Evolutionary conservation across 2,113 vertebrate genomes (phyloP).

Genomic region (Smithornis capensis): DNA sequence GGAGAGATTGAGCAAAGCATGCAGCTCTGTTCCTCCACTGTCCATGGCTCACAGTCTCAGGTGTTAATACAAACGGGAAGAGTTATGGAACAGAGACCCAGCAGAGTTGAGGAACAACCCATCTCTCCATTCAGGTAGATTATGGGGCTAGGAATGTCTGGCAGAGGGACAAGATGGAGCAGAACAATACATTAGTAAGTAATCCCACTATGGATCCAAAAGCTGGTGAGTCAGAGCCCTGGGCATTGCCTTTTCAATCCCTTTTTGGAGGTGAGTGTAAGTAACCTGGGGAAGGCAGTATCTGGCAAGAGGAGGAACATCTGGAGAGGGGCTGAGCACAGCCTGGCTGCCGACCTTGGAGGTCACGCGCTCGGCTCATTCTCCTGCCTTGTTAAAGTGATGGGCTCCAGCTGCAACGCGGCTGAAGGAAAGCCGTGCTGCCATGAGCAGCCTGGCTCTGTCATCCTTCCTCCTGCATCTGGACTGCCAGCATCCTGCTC

Average conservation of each 20-base stretch:
- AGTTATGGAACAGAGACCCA: not conserved
- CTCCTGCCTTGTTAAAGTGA: conserved; percentile 17
- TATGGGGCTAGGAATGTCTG: not conserved
- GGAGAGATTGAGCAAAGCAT: not conserved
- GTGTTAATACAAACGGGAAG: not conserved
- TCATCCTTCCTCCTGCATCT: not conserved
- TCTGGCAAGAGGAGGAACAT: conserved; percentile 10
- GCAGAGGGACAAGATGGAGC: not conserved
- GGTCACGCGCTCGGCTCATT: not conserved
- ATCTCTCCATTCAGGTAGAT: not conserved
- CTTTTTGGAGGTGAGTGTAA: not conserved
- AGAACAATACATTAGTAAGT: not conserved
- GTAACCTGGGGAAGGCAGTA: conserved; percentile 8
- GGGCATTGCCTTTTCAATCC: not conserved
- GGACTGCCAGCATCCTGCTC: not conserved
- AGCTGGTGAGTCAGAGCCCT: not conserved
- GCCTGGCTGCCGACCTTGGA: not conserved
- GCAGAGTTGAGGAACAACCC: not conserved
- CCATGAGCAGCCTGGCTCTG: not conserved
- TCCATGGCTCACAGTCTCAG: not conserved
- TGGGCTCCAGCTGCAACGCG: not conserved
- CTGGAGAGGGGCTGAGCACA: not conserved
- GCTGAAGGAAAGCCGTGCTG: not conserved
- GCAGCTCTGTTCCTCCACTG: not conserved
- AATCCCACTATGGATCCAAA: not conserved